phyloP scores from a whole-genome alignment of 1,140 invertebrate genomes.

The Brachionus manjavacas region DNA sequence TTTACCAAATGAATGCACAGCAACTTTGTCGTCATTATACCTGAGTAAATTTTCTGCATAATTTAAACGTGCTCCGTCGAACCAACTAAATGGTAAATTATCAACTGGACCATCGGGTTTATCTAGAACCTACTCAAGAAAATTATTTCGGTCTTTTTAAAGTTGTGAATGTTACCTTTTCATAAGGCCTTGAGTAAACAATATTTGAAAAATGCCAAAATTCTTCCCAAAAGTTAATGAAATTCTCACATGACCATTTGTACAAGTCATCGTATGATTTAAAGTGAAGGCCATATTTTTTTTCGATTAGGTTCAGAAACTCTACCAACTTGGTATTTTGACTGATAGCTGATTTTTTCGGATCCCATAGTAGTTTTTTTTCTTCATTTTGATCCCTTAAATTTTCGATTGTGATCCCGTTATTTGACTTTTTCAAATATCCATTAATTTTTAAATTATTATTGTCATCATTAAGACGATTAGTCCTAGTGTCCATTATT shows the following conservation, averaged over 20 bases:
- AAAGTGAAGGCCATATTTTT: conserved; percentile 44
- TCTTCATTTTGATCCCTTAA: not conserved
- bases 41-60: conserved; percentile 59
- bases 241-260: conserved; percentile 59
- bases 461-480: not conserved
- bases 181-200: conserved; percentile 51
- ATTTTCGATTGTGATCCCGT: not conserved
- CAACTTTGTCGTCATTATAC: conserved; percentile 53
- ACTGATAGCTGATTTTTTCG: not conserved
- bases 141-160: not conserved
- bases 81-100: conserved; percentile 58
- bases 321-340: conserved; percentile 26
- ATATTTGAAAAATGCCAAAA: conserved; percentile 56
- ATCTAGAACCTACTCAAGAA: conserved; percentile 43
- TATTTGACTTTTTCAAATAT: not conserved
- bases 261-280: conserved; percentile 56
- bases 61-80: conserved; percentile 56
- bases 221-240: conserved; percentile 59
- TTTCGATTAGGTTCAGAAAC: conserved; percentile 42
- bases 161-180: conserved; percentile 47
- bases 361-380: not conserved
- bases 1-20: conserved; percentile 58
- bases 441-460: not conserved
- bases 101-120: conserved; percentile 45
- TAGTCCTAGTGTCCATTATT: not conserved